phyloP scores from a whole-genome alignment of 2,888 invertebrate species.

The Andrena praecox region DNA sequence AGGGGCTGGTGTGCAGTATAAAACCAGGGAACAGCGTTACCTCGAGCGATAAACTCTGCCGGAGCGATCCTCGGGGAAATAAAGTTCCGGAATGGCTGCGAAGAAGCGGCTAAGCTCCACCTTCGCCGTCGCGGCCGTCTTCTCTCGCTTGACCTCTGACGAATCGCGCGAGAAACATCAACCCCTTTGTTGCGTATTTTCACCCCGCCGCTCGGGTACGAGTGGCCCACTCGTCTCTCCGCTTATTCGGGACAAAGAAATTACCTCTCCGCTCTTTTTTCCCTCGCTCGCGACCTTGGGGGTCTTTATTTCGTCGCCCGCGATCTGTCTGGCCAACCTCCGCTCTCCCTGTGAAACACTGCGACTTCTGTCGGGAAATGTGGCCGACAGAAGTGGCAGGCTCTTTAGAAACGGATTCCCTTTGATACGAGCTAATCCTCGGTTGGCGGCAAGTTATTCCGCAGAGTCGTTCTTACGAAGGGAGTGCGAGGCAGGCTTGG shows the following conservation, averaged over 20 bases:
- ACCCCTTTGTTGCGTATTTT: conserved; percentile 38
- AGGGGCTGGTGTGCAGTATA: conserved; percentile 33
- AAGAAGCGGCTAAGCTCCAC: conserved; percentile 59
- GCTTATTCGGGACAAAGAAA: conserved; percentile 29
- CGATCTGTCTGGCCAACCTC: background rate
- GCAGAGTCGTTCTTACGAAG: no score
- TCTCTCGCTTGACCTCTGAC: conserved; percentile 64
- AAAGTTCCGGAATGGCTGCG: conserved; percentile 75
- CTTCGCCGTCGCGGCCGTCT: conserved; percentile 52
- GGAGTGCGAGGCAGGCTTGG: no score
- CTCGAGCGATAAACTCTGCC: conserved; percentile 77
- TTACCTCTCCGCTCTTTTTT: background rate
- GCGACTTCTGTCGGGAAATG: background rate
- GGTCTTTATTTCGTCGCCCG: background rate
- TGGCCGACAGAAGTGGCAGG: no score
- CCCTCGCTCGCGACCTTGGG: conserved; percentile 1
- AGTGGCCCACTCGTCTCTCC: background rate
- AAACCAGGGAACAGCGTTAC: conserved; percentile 65
- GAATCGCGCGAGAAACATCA: conserved; percentile 52
- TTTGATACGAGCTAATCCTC: no score
- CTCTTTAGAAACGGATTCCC: no score
- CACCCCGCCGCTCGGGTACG: background rate
- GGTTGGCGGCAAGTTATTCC: no score
- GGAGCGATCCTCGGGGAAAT: conserved; percentile 81
- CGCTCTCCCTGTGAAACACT: background rate